phyloP scores from a whole-genome alignment of 2,888 invertebrate genomes.

The Cephus runcator region DNA sequence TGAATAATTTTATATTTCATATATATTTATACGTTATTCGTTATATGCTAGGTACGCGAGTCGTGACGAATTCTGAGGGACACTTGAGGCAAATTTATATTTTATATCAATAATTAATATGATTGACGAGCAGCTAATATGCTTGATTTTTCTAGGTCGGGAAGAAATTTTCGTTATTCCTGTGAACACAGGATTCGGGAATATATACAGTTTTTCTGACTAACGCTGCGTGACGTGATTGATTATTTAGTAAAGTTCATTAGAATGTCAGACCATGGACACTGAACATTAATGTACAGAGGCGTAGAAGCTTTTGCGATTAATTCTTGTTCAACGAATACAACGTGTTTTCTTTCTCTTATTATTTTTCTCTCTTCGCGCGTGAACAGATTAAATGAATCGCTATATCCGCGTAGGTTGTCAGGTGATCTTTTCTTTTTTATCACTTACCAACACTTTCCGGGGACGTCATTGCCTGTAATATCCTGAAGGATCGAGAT shows the following conservation, averaged over 20 bases:
- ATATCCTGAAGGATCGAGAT: conserved; percentile 81
- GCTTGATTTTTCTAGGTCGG: neutral
- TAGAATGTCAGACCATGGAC: conserved; percentile 39
- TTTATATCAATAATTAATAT: neutral
- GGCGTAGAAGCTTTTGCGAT: conserved; percentile 44
- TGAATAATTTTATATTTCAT: neutral
- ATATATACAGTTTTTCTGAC: conserved; percentile 29
- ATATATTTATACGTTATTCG: neutral
- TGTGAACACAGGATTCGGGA: conserved; percentile 60
- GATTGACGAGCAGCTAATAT: neutral
- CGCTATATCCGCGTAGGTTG: neutral
- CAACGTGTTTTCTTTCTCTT: conserved; percentile 20
- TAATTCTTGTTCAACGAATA: conserved; percentile 37
- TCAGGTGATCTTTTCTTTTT: neutral
- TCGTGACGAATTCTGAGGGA: neutral
- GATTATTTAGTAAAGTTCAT: conserved; percentile 28
- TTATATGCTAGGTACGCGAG: neutral
- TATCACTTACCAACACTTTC: conserved; percentile 72
- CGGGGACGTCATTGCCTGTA: conserved; percentile 82
- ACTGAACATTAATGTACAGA: conserved; percentile 44
- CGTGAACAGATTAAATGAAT: neutral
- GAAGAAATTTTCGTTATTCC: conserved; percentile 21
- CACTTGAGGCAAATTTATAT: neutral
- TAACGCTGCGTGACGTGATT: conserved; percentile 31
- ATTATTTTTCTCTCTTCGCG: neutral